A percentile compares a stretch with the other conserved stretches of the same genome.
Conservation (phyloP, 2,888 invertebrate species). For the Salticus scenicus region DNA sequence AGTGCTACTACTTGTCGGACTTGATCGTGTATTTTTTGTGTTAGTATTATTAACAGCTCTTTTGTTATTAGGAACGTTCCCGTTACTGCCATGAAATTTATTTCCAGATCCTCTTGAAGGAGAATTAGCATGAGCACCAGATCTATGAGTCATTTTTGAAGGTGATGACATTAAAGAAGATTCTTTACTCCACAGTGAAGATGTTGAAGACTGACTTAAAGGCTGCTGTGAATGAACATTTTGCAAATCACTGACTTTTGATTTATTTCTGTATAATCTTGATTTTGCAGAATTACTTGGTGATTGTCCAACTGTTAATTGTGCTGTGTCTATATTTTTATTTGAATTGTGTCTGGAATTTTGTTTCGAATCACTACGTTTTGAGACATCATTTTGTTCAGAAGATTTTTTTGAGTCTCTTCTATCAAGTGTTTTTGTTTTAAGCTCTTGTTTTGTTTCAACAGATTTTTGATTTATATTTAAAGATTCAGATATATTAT, state of each 20-base stretch:
- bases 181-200: constrained; percentile 63
- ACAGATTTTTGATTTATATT: constrained; percentile 34
- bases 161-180: constrained; percentile 38
- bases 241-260: constrained; percentile 39
- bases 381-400: constrained; percentile 32
- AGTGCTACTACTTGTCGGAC: constrained; percentile 66
- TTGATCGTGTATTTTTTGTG: constrained; percentile 47
- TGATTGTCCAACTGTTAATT: constrained; percentile 59
- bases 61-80: constrained; percentile 26
- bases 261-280: constrained; percentile 45
- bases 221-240: constrained; percentile 34
- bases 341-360: constrained; percentile 24
- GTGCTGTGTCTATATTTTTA: constrained; percentile 48
- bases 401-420: constrained; percentile 52
- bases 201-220: constrained; percentile 43
- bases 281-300: constrained; percentile 55
- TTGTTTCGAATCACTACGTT: constrained; percentile 45
- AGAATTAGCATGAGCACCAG: not conserved
- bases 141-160: constrained; percentile 33
- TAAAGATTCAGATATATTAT: constrained; percentile 26
- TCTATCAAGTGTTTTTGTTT: constrained; percentile 35
- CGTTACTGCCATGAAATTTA: constrained; percentile 26
- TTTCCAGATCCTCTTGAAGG: constrained; percentile 5
- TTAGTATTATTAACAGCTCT: constrained; percentile 20
- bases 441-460: constrained; percentile 36